Base-by-base conservation (phyloP, 2,797 vertebrate genomes). In the Pteronotus mesoamericanus region DNA sequence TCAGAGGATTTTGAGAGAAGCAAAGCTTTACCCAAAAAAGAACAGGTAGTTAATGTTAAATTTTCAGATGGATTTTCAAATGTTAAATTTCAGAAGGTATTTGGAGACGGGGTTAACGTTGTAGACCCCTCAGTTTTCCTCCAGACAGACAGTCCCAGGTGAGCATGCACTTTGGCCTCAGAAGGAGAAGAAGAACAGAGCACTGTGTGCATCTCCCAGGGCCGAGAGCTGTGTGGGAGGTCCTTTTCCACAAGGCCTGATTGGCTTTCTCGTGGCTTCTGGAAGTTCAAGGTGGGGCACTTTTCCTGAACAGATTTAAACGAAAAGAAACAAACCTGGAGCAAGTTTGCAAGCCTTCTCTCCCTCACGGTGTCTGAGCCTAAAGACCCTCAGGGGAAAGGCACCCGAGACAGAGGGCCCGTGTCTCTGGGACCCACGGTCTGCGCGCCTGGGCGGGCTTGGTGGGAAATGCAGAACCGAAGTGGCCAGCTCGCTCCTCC, bases 231-330 rank as follows among this genome's bases (percentile, higher is more conserved):
- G 37, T n/a, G 75, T 37, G 57, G 29, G 92, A 86, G 48, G 75
- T 72, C 11, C 66, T 87, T 94, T 96, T 42, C 53, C 24, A 53
- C 18, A 46, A 46, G 42, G 19, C 55, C 92, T 66, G 24, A 44
- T 68, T 4, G 71, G 42, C 18, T 90, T 94, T 26, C 42, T 10
- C 48, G 29, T 68, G 84, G n/a, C 15, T n/a, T 72, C 59, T 44
- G 78, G 15, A 53, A 78, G 75, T 87, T 80, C 24, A 61, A 18
- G 18, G 4, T 64, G 37, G 61, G 4, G 2, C 19, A 19, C 6
- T 48, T 95, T 88, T 91, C 34, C 21, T 72, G n/a, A 77, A 78
- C 46, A 94, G 74, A 37, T 44, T 93, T 92, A 75, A 89, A 69
- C 51, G 51, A 59, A 59, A 12, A 46, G 29, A 22, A 74, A 34